phyloP scores from a whole-genome alignment of 2,797 vertebrate genomes.

The Oreortyx pictus region DNA sequence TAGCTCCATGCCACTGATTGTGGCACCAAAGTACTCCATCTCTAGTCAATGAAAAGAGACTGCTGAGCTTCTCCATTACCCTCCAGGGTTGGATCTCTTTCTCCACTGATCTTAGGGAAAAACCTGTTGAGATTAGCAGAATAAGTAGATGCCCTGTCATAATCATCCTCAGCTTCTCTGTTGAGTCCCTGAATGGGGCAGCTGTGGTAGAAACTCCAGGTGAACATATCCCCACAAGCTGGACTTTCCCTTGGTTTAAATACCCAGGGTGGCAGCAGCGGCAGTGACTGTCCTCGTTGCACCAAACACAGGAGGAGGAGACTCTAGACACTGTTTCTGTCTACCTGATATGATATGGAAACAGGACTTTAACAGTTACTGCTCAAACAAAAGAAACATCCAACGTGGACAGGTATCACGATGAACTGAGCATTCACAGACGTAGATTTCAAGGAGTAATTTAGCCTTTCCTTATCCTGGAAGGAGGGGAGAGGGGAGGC shows the following conservation, averaged over 20 bases:
- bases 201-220: neutral
- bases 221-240: neutral
- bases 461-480: neutral
- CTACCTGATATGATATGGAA: neutral
- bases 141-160: neutral
- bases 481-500: neutral
- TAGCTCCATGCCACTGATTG: neutral
- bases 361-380: neutral
- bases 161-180: neutral
- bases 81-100: neutral
- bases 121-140: neutral
- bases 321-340: neutral
- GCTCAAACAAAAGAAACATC: neutral
- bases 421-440: neutral
- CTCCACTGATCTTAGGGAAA: neutral
- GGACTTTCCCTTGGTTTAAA: neutral
- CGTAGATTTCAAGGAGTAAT: neutral
- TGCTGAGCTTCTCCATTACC: accelerated
- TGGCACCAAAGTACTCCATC: neutral
- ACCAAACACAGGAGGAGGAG: neutral
- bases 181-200: neutral
- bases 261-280: neutral
- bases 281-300: neutral
- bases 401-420: accelerated
- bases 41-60: neutral